These are phyloP conservation scores for Aulostomus chinensis DNA, from an alignment of 2,797 vertebrate species.

Conservation along the genomic window DNA sequence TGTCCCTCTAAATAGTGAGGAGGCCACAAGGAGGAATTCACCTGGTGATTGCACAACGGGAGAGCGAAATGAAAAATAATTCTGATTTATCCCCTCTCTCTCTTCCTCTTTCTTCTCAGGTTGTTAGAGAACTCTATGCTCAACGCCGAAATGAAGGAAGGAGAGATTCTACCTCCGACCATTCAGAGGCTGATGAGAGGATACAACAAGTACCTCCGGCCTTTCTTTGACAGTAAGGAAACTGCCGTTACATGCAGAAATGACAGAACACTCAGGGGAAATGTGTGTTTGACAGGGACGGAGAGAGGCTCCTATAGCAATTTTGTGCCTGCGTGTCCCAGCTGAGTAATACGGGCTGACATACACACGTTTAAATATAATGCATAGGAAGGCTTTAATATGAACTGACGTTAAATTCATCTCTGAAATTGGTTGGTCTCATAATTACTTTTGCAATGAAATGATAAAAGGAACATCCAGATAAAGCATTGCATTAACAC, in stretches of 20 bases:
- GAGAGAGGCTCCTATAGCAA: slow-evolving; percentile 12
- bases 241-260: slow-evolving; percentile 46
- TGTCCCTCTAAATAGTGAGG: slow-evolving; percentile 7
- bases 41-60: slow-evolving; percentile 18
- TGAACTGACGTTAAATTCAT: slow-evolving; percentile 3
- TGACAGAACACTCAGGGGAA: slow-evolving; percentile 38
- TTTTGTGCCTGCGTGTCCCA: slow-evolving; percentile 15
- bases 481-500: too few species aligned
- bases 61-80: slow-evolving; percentile 12
- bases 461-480: not conserved
- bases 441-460: not conserved
- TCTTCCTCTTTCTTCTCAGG: slow-evolving; percentile 64
- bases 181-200: slow-evolving; percentile 93
- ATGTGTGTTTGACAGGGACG: slow-evolving; percentile 29
- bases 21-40: slow-evolving; percentile 19
- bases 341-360: slow-evolving; percentile 29
- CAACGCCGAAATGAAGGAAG: slow-evolving; percentile 80
- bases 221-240: slow-evolving; percentile 91
- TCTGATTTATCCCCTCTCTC: slow-evolving; percentile 1
- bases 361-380: slow-evolving; percentile 20
- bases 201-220: slow-evolving; percentile 94
- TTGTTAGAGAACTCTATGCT: slow-evolving; percentile 77
- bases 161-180: slow-evolving; percentile 89
- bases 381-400: not conserved
- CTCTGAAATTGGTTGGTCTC: slow-evolving; percentile 12